phyloP scores from a whole-genome alignment of 2,888 invertebrate species.

The Chloroclystis v-ata region DNA sequence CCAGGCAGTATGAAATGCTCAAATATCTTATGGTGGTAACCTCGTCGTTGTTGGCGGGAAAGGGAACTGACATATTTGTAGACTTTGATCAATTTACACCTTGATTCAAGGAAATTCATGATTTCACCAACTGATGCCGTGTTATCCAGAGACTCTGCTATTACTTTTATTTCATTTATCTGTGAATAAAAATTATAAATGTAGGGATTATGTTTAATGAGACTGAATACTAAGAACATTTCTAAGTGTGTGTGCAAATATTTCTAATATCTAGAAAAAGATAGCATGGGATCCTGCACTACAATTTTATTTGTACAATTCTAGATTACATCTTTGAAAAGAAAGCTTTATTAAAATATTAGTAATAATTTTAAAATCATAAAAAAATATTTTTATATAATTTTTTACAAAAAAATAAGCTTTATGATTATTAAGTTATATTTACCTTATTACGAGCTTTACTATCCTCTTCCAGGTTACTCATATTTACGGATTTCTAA shows the following conservation, averaged over 20 bases:
- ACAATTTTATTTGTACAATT: too few relatives aligned
- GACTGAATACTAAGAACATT: too few relatives aligned
- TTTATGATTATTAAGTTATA: too few relatives aligned
- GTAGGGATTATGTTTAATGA: too few relatives aligned
- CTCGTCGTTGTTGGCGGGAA: slow-evolving; percentile 4
- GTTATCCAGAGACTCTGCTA: slow-evolving; percentile 15
- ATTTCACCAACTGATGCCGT: slow-evolving; percentile 12
- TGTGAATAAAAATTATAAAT: not conserved
- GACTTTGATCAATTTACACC: not conserved
- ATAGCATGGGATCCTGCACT: too few relatives aligned
- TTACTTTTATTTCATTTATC: not conserved
- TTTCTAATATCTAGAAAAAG: too few relatives aligned
- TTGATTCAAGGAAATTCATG: slow-evolving; percentile 8
- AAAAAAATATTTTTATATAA: too few relatives aligned
- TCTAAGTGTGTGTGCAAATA: too few relatives aligned
- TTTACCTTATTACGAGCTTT: slow-evolving; percentile 1
- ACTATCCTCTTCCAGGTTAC: slow-evolving; percentile 2
- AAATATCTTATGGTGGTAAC: not conserved
- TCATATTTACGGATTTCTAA: not conserved
- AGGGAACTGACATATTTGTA: slow-evolving; percentile 8
- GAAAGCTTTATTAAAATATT: too few relatives aligned
- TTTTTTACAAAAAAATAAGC: too few relatives aligned
- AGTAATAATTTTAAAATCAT: too few relatives aligned
- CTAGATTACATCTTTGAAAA: too few relatives aligned
- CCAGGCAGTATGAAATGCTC: slow-evolving; percentile 13